Conservation (phyloP, 1,140 invertebrate species). For the Catajapyx aquilonaris region DNA sequence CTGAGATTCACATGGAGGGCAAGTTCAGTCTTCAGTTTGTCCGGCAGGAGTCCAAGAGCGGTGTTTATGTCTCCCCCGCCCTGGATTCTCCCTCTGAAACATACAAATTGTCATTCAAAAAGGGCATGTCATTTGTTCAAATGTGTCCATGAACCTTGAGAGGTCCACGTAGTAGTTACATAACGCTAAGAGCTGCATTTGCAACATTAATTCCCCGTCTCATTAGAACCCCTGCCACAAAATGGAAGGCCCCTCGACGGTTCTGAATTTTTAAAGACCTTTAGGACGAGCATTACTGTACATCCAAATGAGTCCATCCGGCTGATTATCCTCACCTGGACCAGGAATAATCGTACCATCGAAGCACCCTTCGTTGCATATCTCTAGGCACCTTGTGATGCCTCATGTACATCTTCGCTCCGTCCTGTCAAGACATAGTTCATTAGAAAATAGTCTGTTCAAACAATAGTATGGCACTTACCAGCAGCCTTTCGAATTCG, state of each 20-base stretch:
- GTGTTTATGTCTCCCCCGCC: constrained; percentile 90
- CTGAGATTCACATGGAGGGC: constrained; percentile 88
- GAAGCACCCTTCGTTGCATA: constrained; percentile 78
- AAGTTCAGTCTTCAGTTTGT: constrained; percentile 89
- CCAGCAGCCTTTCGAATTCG: constrained; percentile 78
- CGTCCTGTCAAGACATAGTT: constrained; percentile 35
- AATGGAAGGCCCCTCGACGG: neutral
- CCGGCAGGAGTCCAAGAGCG: constrained; percentile 72
- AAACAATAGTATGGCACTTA: constrained; percentile 15
- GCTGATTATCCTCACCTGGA: constrained; percentile 45
- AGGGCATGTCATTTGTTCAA: neutral
- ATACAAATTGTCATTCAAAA: constrained; percentile 3
- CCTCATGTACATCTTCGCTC: constrained; percentile 90
- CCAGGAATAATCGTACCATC: constrained; percentile 97
- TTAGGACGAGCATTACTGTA: too few species aligned
- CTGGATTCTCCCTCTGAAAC: constrained; percentile 66
- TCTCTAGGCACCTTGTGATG: constrained; percentile 89
- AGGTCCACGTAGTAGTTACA: too few species aligned
- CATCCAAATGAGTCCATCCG: neutral
- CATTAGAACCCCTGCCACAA: neutral
- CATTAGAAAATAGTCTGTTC: constrained; percentile 2
- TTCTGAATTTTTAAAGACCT: too few species aligned
- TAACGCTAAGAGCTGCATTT: neutral
- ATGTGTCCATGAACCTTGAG: too few species aligned
- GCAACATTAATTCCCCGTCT: neutral